A percentile compares a stretch with the other conserved stretches of the same genome.
Evolutionary conservation across 1,140 invertebrate genomes (phyloP).

Genomic region (Bombus sibiricus): DNA sequence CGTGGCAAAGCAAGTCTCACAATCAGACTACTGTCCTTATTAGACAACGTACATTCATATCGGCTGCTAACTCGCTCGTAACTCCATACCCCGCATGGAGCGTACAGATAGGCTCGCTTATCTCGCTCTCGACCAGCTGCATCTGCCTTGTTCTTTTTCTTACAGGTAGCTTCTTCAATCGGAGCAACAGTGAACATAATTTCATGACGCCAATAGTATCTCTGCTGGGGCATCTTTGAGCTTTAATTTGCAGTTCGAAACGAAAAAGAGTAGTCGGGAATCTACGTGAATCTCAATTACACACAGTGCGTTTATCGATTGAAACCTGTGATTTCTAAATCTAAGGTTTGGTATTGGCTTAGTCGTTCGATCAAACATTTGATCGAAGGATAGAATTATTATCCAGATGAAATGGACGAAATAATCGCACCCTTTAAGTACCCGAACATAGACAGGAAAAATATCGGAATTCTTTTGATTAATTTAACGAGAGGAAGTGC

Average conservation of each 20-base stretch:
- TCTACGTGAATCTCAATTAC: not conserved
- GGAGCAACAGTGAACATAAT: conserved; percentile 21
- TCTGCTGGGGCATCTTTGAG: not conserved
- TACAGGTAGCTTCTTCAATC: conserved; percentile 16
- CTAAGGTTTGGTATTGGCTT: not conserved
- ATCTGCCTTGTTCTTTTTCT: conserved; percentile 20
- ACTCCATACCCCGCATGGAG: conserved; percentile 15
- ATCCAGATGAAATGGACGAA: not conserved
- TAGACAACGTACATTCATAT: conserved; percentile 45
- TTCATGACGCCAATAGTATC: conserved; percentile 8
- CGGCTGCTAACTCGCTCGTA: conserved; percentile 26
- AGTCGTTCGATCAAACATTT: not conserved
- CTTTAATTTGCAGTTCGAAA: not conserved
- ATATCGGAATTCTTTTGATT: no score
- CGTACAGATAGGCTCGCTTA: conserved; percentile 35
- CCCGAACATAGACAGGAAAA: no score
- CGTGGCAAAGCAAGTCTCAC: conserved; percentile 23
- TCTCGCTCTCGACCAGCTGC: conserved; percentile 21
- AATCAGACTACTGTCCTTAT: conserved; percentile 49
- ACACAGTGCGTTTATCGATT: not conserved
- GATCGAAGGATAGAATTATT: not conserved
- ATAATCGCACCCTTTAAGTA: not conserved
- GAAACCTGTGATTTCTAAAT: not conserved
- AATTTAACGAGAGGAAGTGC: no score
- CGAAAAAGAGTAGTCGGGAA: no score